phyloP scores from a whole-genome alignment of 2,797 vertebrate genomes.

The Sebastes kiyomatsui region DNA sequence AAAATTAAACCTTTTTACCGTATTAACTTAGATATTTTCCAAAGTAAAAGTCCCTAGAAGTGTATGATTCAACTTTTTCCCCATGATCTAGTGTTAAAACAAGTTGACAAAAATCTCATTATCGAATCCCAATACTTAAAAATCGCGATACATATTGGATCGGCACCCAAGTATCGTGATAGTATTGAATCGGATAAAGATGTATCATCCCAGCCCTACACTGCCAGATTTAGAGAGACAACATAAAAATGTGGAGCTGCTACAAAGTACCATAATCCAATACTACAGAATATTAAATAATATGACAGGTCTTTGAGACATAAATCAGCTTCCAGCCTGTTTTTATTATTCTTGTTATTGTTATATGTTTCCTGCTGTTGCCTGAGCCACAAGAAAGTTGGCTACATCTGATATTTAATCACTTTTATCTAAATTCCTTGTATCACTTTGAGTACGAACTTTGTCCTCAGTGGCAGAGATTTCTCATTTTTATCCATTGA shows the following conservation, averaged over 20 bases:
- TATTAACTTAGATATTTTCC: no score
- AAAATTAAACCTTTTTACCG: no score
- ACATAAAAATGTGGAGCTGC: background rate
- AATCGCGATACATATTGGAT: rapidly evolving
- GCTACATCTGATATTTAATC: background rate
- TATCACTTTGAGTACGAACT: background rate
- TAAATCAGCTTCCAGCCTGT: background rate
- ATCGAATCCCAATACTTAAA: no score
- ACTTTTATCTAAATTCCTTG: background rate
- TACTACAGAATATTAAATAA: background rate
- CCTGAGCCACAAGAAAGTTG: background rate
- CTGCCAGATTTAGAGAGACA: background rate
- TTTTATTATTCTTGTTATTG: background rate
- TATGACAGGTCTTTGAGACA: background rate
- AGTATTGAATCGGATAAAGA: no score
- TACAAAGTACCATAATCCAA: background rate
- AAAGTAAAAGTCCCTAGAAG: no score
- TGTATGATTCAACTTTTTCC: no score
- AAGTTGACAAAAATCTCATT: no score
- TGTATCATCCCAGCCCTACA: no score
- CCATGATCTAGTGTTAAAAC: no score
- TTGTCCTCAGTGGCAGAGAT: background rate
- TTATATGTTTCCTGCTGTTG: background rate
- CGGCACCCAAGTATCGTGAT: no score
- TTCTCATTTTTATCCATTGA: background rate